A percentile compares a stretch with the other conserved stretches of the same genome.
Conservation (phyloP, 37 sponge, comb jelly and placozoan species). For the Diacarnus erythraeanus region DNA sequence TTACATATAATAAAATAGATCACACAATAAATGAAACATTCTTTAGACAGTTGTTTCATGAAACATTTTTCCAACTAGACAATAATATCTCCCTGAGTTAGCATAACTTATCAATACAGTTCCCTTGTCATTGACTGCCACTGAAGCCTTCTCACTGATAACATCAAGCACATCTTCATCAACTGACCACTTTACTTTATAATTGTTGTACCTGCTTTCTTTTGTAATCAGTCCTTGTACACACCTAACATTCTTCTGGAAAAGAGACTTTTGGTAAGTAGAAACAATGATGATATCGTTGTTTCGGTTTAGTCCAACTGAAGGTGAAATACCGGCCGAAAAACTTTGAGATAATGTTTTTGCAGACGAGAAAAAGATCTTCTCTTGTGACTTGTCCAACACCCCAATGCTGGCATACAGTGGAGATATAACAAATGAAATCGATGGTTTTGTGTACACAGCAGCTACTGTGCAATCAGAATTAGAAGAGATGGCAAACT, state of each 20-base stretch:
- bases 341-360: neutral
- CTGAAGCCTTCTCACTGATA: neutral
- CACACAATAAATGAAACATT: too few species aligned
- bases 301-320: neutral
- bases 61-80: too few species aligned
- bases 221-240: neutral
- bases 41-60: too few species aligned
- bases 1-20: too few species aligned
- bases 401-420: neutral
- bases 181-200: neutral
- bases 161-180: neutral
- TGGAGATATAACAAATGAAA: neutral
- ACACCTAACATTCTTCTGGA: neutral
- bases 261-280: neutral
- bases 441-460: neutral
- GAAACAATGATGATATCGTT: neutral
- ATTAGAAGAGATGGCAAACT: neutral
- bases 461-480: neutral
- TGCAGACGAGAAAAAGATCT: neutral
- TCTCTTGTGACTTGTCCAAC: neutral
- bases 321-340: neutral
- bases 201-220: neutral
- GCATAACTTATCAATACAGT: neutral
- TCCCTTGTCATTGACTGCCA: conserved; percentile 8
- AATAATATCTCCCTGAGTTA: neutral